These are phyloP conservation scores for Psittacula derbiana DNA, from an alignment of 2,797 vertebrate species.

Conservation along the genomic window DNA sequence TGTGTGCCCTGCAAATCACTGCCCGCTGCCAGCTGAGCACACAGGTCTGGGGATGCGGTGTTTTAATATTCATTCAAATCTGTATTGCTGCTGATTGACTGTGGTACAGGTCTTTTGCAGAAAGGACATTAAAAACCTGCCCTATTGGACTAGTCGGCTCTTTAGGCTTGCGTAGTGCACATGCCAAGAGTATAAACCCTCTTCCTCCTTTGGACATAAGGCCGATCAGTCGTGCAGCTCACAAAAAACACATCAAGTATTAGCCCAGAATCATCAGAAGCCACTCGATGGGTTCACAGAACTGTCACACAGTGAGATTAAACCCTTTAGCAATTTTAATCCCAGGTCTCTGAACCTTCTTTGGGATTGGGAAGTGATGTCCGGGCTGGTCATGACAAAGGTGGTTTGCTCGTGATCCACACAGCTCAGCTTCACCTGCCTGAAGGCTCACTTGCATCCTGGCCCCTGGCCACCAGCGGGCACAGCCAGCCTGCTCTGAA, in stretches of 20 bases:
- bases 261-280: not conserved
- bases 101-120: not conserved
- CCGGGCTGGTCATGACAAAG: not conserved
- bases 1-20: fast-evolving
- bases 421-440: not conserved
- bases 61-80: not conserved
- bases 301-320: not conserved
- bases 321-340: not conserved
- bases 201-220: not conserved
- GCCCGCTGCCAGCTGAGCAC: not conserved
- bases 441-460: not conserved
- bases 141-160: no score
- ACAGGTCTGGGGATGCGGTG: not conserved
- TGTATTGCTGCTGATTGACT: not conserved
- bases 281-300: not conserved
- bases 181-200: not conserved
- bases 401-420: not conserved
- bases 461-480: not conserved
- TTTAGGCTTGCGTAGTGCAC: not conserved
- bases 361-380: not conserved
- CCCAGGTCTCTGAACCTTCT: not conserved
- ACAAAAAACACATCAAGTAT: not conserved
- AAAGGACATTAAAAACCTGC: not conserved
- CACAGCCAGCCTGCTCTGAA: not conserved
- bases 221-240: not conserved